Percentiles rank a stretch among this genome's conserved stretches.
Conservation (phyloP, 30 jellyfish, hydroid and myxozoan species). For the Pseudorhiza aurosa region DNA sequence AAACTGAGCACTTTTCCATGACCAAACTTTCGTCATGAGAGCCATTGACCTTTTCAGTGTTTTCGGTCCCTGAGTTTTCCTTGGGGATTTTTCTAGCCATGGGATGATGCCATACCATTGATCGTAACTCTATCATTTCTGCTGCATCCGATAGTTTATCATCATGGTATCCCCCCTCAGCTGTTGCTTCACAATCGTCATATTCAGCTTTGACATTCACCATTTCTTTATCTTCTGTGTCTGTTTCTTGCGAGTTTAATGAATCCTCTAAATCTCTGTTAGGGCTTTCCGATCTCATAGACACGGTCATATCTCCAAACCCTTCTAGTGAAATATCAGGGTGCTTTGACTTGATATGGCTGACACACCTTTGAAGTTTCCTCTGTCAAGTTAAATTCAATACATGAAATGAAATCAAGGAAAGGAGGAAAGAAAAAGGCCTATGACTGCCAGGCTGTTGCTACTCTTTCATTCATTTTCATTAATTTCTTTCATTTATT, state of each 20-base stretch:
- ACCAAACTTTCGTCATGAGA: not conserved
- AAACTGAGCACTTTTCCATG: not conserved
- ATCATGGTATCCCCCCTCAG: not conserved
- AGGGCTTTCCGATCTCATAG: not conserved
- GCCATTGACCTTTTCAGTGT: not conserved
- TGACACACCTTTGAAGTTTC: conserved; percentile 59
- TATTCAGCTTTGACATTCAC: conserved; percentile 2
- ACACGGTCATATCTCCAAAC: not conserved
- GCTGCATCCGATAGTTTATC: not conserved
- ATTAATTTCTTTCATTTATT: no score
- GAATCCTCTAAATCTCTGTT: conserved; percentile 7
- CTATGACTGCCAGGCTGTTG: no score
- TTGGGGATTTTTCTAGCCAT: not conserved
- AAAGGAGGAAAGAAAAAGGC: no score
- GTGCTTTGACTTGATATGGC: conserved; percentile 62
- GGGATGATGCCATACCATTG: conserved; percentile 66
- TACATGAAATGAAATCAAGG: no score
- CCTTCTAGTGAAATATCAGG: conserved; percentile 51
- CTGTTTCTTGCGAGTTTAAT: conserved; percentile 5
- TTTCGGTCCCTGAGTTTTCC: not conserved
- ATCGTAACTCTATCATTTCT: conserved; percentile 43
- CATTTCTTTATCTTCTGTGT: conserved; percentile 1
- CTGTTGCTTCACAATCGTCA: conserved; percentile 5
- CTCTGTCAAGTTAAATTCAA: conserved; percentile 25
- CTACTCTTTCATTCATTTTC: no score